Base-by-base conservation (phyloP, 64 coral and sea anemone species). In the Stichodactyla mertensii region DNA sequence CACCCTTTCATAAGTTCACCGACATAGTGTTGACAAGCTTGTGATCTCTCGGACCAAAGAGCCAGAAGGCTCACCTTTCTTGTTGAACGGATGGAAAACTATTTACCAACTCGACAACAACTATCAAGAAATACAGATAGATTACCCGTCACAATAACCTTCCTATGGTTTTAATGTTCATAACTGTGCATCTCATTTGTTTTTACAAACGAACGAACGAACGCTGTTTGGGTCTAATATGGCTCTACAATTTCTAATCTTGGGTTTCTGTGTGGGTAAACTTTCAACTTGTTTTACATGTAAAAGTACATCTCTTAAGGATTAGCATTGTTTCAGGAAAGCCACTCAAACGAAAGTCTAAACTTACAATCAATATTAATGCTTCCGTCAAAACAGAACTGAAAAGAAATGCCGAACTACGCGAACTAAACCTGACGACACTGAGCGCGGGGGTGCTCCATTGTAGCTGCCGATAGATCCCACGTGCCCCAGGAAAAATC, bases 61-160 rank as follows among this genome's bases (percentile, higher is more conserved):
- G 27, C 69, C 69, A 26, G 69, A 74, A 74, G 69, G 69, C 69
- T 74, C 69, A 74, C 9, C 69, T 74, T 58, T 11, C 7, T 74
- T 74, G 69, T 74, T 27, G 23, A 74, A 74, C 24, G 69, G 69
- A 69, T 74, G 69, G 69, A 74, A 74, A 74, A 74, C 69, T 74
- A 74, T 74, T 74, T 74, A 74, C 16, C 0, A 74, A 28, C 24
- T 31, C 69, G 26, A 9, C 11, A 74, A 11, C 24, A 74, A 9
- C 7, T 2, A 74, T 69, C 64, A 69, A 74, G 6, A 31, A 74
- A 4, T 27, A 74, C 10, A 27, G 27, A 74, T 27, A 23, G 69
- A 74, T 74, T 31, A 74, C 27, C 24, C 23, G 20, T 24, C 6
- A n/a, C 69, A 31, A 19, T 74, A 27, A 74, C 69, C 13, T 31